Evolutionary conservation across 2,888 invertebrate species (phyloP).

Genomic region (Blomia tropicalis): DNA sequence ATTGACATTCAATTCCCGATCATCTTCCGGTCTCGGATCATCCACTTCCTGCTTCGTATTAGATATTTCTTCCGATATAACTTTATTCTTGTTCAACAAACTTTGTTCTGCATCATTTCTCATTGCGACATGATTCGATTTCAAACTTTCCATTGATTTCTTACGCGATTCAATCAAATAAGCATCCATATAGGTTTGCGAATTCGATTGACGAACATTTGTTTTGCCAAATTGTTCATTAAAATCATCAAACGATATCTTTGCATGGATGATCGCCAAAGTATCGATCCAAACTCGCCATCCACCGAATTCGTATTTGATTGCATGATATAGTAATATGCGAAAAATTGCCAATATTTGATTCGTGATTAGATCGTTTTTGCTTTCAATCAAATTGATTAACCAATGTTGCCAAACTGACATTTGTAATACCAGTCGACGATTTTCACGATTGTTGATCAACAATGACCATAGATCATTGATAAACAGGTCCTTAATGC

Average conservation of each 20-base stretch:
- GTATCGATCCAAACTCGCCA: constrained; percentile 99
- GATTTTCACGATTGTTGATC: constrained; percentile 89
- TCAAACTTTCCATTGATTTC: constrained; percentile 3
- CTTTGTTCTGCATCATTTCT: constrained; percentile 17
- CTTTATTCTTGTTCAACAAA: not conserved
- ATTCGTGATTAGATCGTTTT: constrained; percentile 70
- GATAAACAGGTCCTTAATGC: constrained; percentile 60
- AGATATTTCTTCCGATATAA: constrained; percentile 22
- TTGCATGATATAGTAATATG: constrained; percentile 94
- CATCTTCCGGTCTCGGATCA: constrained; percentile 24
- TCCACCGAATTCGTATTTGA: constrained; percentile 96
- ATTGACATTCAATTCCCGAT: constrained; percentile 14
- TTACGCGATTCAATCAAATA: constrained; percentile 4
- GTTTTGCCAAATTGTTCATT: constrained; percentile 21
- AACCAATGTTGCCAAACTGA: constrained; percentile 99
- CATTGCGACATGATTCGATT: constrained; percentile 25
- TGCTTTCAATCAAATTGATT: constrained; percentile 55
- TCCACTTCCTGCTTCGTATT: constrained; percentile 20
- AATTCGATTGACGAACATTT: not conserved
- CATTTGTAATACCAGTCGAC: constrained; percentile 76
- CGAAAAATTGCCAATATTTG: constrained; percentile 95
- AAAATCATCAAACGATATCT: constrained; percentile 45
- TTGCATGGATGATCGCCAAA: constrained; percentile 94
- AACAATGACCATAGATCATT: constrained; percentile 96
- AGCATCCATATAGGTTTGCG: not conserved